These are phyloP conservation scores for Cosmopolites sordidus DNA, from an alignment of 2,888 invertebrate genomes.

Conservation along the genomic window DNA sequence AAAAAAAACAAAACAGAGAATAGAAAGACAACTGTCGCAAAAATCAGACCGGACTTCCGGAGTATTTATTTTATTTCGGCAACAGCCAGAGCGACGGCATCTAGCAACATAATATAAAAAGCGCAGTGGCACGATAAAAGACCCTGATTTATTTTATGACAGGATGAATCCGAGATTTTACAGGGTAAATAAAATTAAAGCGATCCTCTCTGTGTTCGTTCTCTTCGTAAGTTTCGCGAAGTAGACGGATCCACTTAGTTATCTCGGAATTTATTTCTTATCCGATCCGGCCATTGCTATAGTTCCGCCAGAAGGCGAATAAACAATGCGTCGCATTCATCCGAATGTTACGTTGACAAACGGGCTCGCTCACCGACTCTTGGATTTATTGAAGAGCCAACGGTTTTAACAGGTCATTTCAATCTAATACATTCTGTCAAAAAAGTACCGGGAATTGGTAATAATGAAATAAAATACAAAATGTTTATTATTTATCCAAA, in stretches of 20 bases:
- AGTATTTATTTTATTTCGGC: background rate
- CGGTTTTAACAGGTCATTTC: too few species aligned
- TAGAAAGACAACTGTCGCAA: background rate
- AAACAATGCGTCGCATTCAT: background rate
- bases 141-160: slow-evolving; percentile 28
- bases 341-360: background rate
- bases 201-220: slow-evolving; percentile 20
- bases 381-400: too few species aligned
- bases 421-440: too few species aligned
- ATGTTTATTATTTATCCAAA: too few species aligned
- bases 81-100: slow-evolving; percentile 8
- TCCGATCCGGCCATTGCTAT: slow-evolving; percentile 14
- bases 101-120: slow-evolving; percentile 27
- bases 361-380: background rate
- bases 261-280: slow-evolving; percentile 32
- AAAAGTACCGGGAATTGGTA: too few species aligned
- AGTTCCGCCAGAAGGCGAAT: background rate
- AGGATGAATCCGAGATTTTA: slow-evolving; percentile 26
- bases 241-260: slow-evolving; percentile 34
- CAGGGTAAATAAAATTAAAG: slow-evolving; percentile 29
- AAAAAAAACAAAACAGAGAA: background rate
- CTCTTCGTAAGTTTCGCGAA: slow-evolving; percentile 27
- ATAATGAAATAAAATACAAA: too few species aligned
- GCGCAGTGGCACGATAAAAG: slow-evolving; percentile 25
- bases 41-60: background rate